phyloP scores from a whole-genome alignment of 2,797 vertebrate species.

The Centropyge bicolor region DNA sequence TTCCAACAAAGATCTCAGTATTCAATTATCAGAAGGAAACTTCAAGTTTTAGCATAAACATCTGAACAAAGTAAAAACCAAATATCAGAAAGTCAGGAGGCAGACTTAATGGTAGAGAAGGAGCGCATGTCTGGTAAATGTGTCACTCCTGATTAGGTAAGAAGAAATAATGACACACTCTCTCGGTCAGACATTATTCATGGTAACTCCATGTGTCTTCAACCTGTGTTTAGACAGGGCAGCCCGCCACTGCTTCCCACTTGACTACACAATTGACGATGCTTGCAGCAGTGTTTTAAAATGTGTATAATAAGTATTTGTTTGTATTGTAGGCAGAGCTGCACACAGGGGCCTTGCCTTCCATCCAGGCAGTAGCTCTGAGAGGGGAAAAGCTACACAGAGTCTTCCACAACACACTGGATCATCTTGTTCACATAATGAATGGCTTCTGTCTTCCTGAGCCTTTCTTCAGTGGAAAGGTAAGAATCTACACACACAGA shows the following conservation, averaged over 20 bases:
- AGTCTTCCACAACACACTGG: conserved; percentile 95
- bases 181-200: background rate
- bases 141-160: conserved; percentile 3
- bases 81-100: background rate
- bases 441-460: conserved; percentile 97
- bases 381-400: conserved; percentile 96
- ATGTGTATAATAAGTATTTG: background rate
- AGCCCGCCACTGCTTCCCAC: background rate
- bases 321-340: conserved; percentile 89
- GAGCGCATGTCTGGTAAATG: background rate
- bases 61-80: background rate
- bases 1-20: conserved; percentile 12
- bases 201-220: background rate
- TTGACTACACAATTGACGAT: background rate
- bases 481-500: conserved; percentile 58
- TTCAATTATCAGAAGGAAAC: conserved; percentile 25
- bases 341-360: conserved; percentile 87
- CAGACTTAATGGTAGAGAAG: background rate
- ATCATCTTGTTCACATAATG: conserved; percentile 97
- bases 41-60: background rate
- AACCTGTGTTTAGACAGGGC: background rate
- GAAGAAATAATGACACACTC: background rate
- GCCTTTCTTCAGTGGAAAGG: conserved; percentile 93
- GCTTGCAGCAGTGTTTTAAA: conserved; percentile 12
- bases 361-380: conserved; percentile 90